Evolutionary conservation across 2,888 invertebrate genomes (phyloP).

Genomic region (Aradus depressus): DNA sequence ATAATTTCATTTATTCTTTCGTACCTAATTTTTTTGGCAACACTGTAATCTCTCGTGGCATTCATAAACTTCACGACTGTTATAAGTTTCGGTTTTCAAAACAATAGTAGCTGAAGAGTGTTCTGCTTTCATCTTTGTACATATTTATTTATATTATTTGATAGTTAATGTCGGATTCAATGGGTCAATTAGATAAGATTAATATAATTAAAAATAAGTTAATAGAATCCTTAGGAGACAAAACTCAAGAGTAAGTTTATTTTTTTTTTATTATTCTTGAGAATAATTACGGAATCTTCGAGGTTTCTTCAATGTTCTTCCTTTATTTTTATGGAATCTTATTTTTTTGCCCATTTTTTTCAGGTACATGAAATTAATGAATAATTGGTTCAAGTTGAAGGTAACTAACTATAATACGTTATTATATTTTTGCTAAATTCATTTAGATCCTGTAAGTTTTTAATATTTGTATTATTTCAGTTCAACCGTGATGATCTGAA

Average conservation of each 20-base stretch:
- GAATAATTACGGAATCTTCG: too few species aligned
- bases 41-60: too few species aligned
- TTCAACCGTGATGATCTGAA: constrained; percentile 78
- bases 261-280: not conserved
- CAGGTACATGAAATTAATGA: constrained; percentile 58
- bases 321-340: not conserved
- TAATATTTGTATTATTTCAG: constrained; percentile 34
- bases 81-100: too few species aligned
- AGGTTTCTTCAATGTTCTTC: not conserved
- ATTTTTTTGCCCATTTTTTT: constrained; percentile 12
- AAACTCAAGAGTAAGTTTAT: constrained; percentile 19
- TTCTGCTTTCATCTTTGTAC: too few species aligned
- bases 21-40: too few species aligned
- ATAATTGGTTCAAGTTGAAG: constrained; percentile 56
- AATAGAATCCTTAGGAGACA: constrained; percentile 20
- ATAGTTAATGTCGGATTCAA: constrained; percentile 7
- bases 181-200: constrained; percentile 12
- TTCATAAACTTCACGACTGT: too few species aligned
- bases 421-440: not conserved
- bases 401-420: constrained; percentile 29
- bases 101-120: too few species aligned
- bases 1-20: too few species aligned
- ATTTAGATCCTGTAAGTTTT: not conserved
- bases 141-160: too few species aligned
- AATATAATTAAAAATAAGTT: constrained; percentile 11